A percentile compares a stretch with the other conserved stretches of the same genome.
These are phyloP conservation scores for Lepidochrysops patricia DNA, from an alignment of 2,888 invertebrate genomes.

Conservation along the genomic window DNA sequence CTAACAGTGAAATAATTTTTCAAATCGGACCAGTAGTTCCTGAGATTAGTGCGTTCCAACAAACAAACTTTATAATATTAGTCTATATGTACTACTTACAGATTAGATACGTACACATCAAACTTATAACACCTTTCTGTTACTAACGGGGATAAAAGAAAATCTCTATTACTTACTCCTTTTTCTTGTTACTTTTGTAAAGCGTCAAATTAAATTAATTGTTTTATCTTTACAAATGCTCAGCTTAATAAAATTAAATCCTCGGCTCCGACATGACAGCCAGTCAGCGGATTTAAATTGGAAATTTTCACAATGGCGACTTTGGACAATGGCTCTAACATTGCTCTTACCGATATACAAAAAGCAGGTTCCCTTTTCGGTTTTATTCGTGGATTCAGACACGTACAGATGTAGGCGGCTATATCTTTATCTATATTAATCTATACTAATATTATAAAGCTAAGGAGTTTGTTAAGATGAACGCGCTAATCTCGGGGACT, in stretches of 20 bases:
- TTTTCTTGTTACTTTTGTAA: not conserved
- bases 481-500: too few relatives aligned
- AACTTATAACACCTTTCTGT: too few relatives aligned
- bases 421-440: too few relatives aligned
- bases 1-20: too few relatives aligned
- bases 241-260: conserved; percentile 14
- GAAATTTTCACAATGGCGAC: not conserved
- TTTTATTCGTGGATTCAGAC: not conserved
- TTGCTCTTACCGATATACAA: not conserved
- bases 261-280: conserved; percentile 3
- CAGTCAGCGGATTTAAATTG: conserved; percentile 7
- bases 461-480: too few relatives aligned
- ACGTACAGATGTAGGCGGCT: not conserved
- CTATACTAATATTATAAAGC: too few relatives aligned
- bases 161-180: not conserved
- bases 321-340: not conserved
- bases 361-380: not conserved
- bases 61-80: too few relatives aligned
- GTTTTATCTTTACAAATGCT: conserved; percentile 13
- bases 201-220: conserved; percentile 15
- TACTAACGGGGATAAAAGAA: too few relatives aligned
- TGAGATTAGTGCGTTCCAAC: too few relatives aligned
- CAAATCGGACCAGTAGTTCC: too few relatives aligned
- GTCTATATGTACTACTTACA: too few relatives aligned
- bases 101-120: too few relatives aligned